Percentiles rank a stretch among this genome's conserved stretches.
Conservation (phyloP, 2,797 vertebrate species). For the Gymnothorax javanicus region DNA sequence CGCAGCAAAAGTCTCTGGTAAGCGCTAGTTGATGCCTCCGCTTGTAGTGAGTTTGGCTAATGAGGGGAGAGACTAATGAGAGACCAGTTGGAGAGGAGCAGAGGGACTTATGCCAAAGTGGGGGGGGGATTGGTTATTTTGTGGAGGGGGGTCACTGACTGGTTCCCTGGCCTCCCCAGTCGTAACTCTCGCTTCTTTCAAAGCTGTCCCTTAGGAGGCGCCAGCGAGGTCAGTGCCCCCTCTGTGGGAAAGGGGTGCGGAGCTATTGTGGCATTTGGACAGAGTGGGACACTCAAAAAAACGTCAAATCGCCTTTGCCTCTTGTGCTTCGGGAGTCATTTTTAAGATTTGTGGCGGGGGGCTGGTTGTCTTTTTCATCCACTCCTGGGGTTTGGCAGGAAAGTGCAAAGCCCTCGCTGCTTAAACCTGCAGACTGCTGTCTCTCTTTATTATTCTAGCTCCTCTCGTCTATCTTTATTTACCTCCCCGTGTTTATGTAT, state of each 20-base stretch:
- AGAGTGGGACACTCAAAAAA: background rate
- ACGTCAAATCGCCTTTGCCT: background rate
- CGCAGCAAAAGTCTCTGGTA: background rate
- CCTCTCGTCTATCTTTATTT: conserved; percentile 5
- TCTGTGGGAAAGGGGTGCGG: conserved; percentile 41
- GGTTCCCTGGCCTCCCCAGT: background rate
- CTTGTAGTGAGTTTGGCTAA: conserved; percentile 54
- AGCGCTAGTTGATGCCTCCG: background rate
- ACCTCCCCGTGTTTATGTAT: background rate
- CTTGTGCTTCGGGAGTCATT: background rate
- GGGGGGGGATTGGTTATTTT: conserved; percentile 39
- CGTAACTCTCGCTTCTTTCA: conserved; percentile 21
- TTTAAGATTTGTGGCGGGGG: background rate
- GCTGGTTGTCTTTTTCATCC: background rate
- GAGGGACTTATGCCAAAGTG: conserved; percentile 41
- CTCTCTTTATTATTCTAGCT: background rate
- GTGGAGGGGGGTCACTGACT: conserved; percentile 29
- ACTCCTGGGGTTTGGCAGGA: background rate
- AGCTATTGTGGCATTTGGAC: conserved; percentile 9
- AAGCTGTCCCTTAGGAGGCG: conserved; percentile 42
- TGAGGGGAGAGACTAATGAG: conserved; percentile 60
- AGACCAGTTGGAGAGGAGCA: conserved; percentile 48
- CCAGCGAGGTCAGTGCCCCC: conserved; percentile 56
- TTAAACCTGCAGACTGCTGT: conserved; percentile 45
- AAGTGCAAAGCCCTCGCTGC: conserved; percentile 9